phyloP scores from a whole-genome alignment of 2,888 invertebrate genomes.

The Synanthedon myopaeformis region DNA sequence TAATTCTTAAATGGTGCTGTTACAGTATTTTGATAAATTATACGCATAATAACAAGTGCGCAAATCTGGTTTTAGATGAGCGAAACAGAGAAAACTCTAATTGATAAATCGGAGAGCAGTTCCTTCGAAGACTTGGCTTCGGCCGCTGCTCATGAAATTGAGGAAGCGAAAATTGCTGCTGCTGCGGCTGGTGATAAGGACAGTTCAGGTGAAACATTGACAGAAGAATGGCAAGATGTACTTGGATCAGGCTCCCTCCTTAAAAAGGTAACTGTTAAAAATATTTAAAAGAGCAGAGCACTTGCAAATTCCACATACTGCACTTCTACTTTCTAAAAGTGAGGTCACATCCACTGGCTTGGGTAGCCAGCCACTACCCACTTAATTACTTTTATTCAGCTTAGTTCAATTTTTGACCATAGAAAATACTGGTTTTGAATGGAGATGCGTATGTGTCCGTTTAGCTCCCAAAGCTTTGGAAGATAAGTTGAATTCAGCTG shows the following conservation, averaged over 20 bases:
- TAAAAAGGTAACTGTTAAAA: constrained; percentile 52
- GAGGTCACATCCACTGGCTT: too few species aligned
- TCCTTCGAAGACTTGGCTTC: constrained; percentile 75
- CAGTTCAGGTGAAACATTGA: constrained; percentile 30
- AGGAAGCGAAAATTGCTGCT: constrained; percentile 56
- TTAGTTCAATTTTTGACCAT: too few species aligned
- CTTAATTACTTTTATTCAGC: background rate
- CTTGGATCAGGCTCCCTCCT: constrained; percentile 81
- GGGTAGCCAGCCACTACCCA: background rate
- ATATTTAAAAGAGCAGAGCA: background rate
- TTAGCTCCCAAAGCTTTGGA: too few species aligned
- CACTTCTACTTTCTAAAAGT: too few species aligned
- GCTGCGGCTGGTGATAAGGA: constrained; percentile 36
- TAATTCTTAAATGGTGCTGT: too few species aligned
- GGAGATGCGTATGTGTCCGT: too few species aligned
- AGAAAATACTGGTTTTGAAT: too few species aligned
- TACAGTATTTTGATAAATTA: too few species aligned
- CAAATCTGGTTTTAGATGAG: constrained; percentile 54
- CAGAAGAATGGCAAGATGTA: constrained; percentile 79
- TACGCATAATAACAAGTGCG: constrained; percentile 13
- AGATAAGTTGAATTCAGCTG: too few species aligned
- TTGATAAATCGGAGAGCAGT: constrained; percentile 74
- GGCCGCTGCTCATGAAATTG: constrained; percentile 68
- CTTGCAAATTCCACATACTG: background rate
- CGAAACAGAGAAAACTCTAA: constrained; percentile 49